Evolutionary conservation across 2,113 vertebrate genomes (phyloP), one percentile per base, ranked within the genome.

Genomic region (Lichenostomus cassidix): DNA sequence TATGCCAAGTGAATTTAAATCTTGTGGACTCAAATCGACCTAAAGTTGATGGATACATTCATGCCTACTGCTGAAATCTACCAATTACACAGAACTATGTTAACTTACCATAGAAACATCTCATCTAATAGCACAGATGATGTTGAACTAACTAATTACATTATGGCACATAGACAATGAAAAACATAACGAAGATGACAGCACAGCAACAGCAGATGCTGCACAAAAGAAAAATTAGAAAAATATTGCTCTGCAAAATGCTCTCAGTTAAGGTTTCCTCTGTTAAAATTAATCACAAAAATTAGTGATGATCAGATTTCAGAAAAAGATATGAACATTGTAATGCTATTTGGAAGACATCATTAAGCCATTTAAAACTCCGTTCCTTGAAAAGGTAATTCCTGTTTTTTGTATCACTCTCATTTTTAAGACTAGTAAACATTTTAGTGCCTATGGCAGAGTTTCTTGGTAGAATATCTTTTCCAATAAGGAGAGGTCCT

Each of bases 71-170:
- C 95, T 92, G 94, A 96, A 96, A 97, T 96, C 93, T 92, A 97
- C 94, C 94, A 95, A 94, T 96, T 97, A 96, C 88, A 90, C 86
- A 89, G 88, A 94, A 96, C 90, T 97, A 94, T 75, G 94, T 92
- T 96, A 97, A 96, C 96, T 97, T 97, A 96, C 93, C 95, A 96
- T 96, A 97, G 95, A 96, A 96, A 96, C 93, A 96, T 96, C 94
- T 97, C 95, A 96, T 96, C 94, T 97, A 96, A 97, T 97, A 96
- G 95, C 94, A 93, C 95, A 96, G 94, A 96, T 94, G 95, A 97
- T 96, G 96, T 95, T 96, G 95, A 96, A 96, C 93, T 96, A 95
- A 96, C 96, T 97, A 97, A 97, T 97, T 96, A 96, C 95, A 97
- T 97, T 97, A 96, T 97, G 95, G 95, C 94, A 97, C 95, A 96